These are phyloP conservation scores for Cladopsammia gracilis DNA, from an alignment of 64 coral and sea anemone species.

Conservation along the genomic window DNA sequence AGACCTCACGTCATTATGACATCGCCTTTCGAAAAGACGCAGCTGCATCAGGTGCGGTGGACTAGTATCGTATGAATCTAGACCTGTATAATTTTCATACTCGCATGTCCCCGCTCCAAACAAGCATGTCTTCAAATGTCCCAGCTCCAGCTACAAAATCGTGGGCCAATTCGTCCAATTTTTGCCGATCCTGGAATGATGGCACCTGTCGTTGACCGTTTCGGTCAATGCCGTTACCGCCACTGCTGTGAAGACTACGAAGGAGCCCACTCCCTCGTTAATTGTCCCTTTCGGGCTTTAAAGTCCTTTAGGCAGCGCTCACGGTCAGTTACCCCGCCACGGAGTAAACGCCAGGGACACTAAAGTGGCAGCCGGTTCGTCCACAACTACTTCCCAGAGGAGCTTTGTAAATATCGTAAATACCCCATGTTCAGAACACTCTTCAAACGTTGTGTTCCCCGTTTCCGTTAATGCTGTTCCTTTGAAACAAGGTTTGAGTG, in stretches of 20 bases:
- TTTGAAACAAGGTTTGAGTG: neutral
- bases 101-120: neutral
- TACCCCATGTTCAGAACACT: neutral
- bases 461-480: neutral
- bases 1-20: neutral
- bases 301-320: too few relatives aligned
- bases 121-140: neutral
- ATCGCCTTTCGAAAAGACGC: conserved; percentile 1
- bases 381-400: too few relatives aligned
- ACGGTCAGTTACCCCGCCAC: too few relatives aligned
- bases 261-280: neutral
- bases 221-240: too few relatives aligned
- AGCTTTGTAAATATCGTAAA: too few relatives aligned
- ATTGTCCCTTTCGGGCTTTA: neutral
- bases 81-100: conserved; percentile 34
- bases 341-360: too few relatives aligned
- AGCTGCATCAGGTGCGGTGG: neutral
- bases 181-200: conserved; percentile 17
- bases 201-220: neutral
- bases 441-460: neutral
- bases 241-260: too few relatives aligned
- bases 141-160: neutral
- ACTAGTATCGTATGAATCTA: neutral
- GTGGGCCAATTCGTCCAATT: neutral
- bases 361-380: too few relatives aligned